Evolutionary conservation across 2,888 invertebrate species (phyloP), one percentile per base, ranked within the genome.

Genomic region (Amiota minor): DNA sequence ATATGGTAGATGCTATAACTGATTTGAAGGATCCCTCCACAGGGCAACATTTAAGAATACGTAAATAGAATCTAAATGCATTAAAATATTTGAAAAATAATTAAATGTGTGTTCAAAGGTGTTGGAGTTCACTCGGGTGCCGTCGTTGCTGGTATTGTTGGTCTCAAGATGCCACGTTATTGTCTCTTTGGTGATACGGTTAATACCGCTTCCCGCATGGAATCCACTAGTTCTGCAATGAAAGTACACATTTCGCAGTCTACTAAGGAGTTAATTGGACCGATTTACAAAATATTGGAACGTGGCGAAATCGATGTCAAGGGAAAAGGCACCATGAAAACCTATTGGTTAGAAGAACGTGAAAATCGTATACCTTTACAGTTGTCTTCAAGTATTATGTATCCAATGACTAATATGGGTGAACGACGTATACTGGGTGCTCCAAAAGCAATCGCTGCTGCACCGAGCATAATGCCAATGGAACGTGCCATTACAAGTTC

Each of bases 221-320:
- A 98, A 88, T 96, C 96, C 0, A 96, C 96, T 0, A 96, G 97
- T 75, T 94, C 95, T 86, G 95, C 97, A 0, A 97, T 98, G 96
- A 95, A 96, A 89, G 95, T 98, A 76, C 98, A 98, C 89, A 96
- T 98, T 84, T 98, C 98, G 2, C 94, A 98, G 88, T 94, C 95
- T 0, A 98, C 98, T 0, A 93, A 92, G 84, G 93, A 95, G 79
- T 90, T 95, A 16, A 90, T 98, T 9, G 93, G 96, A 0, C 91
- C 93, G 0, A 91, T 92, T 0, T 98, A 97, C 86, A 92, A 92
- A 84, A 93, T 96, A 4, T 91, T 91, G 10, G 95, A 96, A 86
- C 92, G 96, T 9, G 96, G 95, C 2, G 96, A 96, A 88, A 95
- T 97, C 76, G 93, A 95, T 84, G 95, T 98, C 0, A 98, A 97